phyloP scores from a whole-genome alignment of 2,888 invertebrate genomes.

The Leptinotarsa rubiginosa region DNA sequence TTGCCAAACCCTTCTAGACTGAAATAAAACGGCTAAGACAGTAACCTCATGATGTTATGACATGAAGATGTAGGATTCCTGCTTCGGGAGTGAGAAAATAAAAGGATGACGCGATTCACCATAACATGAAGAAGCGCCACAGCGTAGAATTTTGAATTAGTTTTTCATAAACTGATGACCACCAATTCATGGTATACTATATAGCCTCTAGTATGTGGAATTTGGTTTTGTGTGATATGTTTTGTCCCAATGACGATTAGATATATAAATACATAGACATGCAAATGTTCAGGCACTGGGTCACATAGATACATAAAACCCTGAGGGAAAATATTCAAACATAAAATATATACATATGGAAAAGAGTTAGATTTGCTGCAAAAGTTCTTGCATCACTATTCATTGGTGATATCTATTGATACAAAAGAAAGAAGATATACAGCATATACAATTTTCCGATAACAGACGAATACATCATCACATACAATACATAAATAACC shows the following conservation, averaged over 20 bases:
- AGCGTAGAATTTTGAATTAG: constrained; percentile 37
- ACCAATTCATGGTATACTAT: constrained; percentile 47
- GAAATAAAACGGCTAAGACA: constrained; percentile 35
- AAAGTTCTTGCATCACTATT: neutral
- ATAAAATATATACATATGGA: constrained; percentile 13
- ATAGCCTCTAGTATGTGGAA: constrained; percentile 48
- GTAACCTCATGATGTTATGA: constrained; percentile 39
- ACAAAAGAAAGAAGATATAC: neutral
- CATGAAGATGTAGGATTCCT: constrained; percentile 41
- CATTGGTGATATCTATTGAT: constrained; percentile 3
- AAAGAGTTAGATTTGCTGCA: constrained; percentile 3
- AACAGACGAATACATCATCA: neutral
- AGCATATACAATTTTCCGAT: neutral
- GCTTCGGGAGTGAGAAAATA: constrained; percentile 37
- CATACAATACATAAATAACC: no score
- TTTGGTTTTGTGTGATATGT: constrained; percentile 42
- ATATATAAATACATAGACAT: constrained; percentile 53
- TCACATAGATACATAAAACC: constrained; percentile 2
- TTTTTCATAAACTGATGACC: constrained; percentile 38
- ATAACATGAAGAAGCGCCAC: constrained; percentile 47
- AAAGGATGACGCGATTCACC: constrained; percentile 46
- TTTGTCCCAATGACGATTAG: constrained; percentile 31
- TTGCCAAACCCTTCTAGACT: constrained; percentile 42
- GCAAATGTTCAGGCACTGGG: constrained; percentile 50
- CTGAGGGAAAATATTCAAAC: constrained; percentile 8